Conservation (phyloP, 2,888 invertebrate species). For the Ptychoptera albimana region DNA sequence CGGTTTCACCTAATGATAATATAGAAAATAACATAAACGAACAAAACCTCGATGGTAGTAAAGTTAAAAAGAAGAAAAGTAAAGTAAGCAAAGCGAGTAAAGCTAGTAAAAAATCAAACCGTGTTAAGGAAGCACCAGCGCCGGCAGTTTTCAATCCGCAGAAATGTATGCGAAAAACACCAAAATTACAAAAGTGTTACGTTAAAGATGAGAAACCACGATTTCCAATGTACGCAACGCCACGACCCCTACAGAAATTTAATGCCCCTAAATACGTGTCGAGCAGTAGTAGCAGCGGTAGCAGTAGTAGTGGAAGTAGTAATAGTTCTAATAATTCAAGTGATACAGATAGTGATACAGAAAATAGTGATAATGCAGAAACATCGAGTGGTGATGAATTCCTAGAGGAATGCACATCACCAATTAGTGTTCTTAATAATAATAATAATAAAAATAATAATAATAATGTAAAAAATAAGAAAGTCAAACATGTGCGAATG, state of each 20-base stretch:
- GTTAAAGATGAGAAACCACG: constrained; percentile 39
- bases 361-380: constrained; percentile 10
- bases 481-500: constrained; percentile 31
- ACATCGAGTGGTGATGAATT: constrained; percentile 22
- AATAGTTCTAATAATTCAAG: constrained; percentile 21
- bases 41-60: constrained; percentile 23
- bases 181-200: constrained; percentile 20
- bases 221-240: constrained; percentile 42
- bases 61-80: constrained; percentile 24
- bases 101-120: constrained; percentile 22
- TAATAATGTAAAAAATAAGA: constrained; percentile 14
- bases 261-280: constrained; percentile 33
- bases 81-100: constrained; percentile 25
- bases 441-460: not conserved
- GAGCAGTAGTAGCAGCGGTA: constrained; percentile 30
- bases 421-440: not conserved
- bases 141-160: too few species aligned
- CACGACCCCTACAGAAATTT: constrained; percentile 41
- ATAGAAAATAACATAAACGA: constrained; percentile 9
- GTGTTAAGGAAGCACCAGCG: not conserved
- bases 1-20: too few species aligned
- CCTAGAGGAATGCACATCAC: constrained; percentile 16
- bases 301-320: constrained; percentile 21
- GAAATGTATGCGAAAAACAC: not conserved
- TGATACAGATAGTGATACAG: constrained; percentile 13